Evolutionary conservation across 2,113 vertebrate genomes (phyloP), one percentile per base, ranked within the genome.

Genomic region (Eurypyga helias): DNA sequence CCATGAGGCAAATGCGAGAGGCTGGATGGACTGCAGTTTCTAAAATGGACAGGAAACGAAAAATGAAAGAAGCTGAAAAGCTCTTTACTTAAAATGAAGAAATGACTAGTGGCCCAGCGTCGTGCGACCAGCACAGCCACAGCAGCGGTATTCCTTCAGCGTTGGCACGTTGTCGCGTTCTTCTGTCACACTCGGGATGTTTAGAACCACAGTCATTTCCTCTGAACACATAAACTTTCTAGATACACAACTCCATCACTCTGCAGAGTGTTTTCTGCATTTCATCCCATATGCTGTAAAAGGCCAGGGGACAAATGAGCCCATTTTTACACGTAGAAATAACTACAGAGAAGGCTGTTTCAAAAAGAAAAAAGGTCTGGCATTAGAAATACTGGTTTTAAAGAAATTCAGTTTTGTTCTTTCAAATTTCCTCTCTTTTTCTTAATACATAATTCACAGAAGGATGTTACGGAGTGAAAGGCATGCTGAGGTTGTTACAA

Each of bases 21-120:
- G 98, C 99, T 11, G 98, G 98, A 11, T 99, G 99, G 99, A 98
- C 98, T 57, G 97, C 98, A 7, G 96, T 99, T 52, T 98, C 98
- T 92, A 98, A 98, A 96, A 70, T 94, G 82, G 98, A 99, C 94
- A 99, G 98, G 94, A 99, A 97, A 93, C 98, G 98, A 76, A 99
- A 98, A 96, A 97, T 99, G 19, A 99, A 98, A 96, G 98, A 94
- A 75, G 97, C 91, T 77, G 98, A 98, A 65, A 99, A 99, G 65
- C 71, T 98, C 17, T 98, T 98, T 92, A n/a, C 69, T 93, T 98
- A 96, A 96, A 97, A 82, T 87, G 92, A 57, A 91, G 48, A 62
- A 80, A 29, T 11, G 11, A 5, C 9, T 33, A 19, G 3, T 84
- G 8, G 13, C 13, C 24, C 60, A 54, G 34, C n/a, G 20, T 41